Evolutionary conservation across 2,113 vertebrate species (phyloP), one percentile per base, ranked within the genome.

Genomic region (Fukomys damarensis): DNA sequence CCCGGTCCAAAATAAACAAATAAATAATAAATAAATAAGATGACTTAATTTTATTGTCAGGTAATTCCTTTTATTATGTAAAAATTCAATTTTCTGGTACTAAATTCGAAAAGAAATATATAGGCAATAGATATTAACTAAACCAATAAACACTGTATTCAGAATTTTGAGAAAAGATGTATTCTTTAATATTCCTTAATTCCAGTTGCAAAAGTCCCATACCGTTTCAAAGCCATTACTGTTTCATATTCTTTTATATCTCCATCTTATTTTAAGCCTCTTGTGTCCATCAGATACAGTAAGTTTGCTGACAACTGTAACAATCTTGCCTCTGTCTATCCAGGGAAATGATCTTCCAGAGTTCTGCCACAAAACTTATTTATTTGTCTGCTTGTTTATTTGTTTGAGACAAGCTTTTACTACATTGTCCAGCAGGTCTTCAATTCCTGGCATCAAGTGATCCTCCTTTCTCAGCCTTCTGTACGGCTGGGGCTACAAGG

Each of bases 51-150:
- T 72, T 63, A 93, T 93, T 84, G 76, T 17, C 41, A 84, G 8
- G 54, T 80, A 70, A 90, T 86, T 72, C 16, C 43, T 85, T 84
- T 70, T 13, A 79, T 93, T 70, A 90, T 93, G n/a, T 43, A 93
- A 43, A 89, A 52, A 22, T 49, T 93, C 5, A 32, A 13, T 90
- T 86, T 72, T 14, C n/a, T 86, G 4, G 22, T 63, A 72, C 35
- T 80, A 65, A 49, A 14, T 80, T 70, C 46, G 81, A 56, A 30
- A 74, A 65, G 32, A 49, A 86, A 86, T n/a, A 19, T 0, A n/a
- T 63, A 72, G 52, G 17, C n/a, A 70, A 80, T 20, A 43, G 19
- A 43, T n/a, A 56, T 14, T 22, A 80, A 63, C 3, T 61, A 72
- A 30, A 80, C n/a, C 41, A 28, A 63, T 22, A 26, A 54, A 41